phyloP scores from a whole-genome alignment of 2,888 invertebrate genomes.

The Caenorhabditis panamensis region DNA sequence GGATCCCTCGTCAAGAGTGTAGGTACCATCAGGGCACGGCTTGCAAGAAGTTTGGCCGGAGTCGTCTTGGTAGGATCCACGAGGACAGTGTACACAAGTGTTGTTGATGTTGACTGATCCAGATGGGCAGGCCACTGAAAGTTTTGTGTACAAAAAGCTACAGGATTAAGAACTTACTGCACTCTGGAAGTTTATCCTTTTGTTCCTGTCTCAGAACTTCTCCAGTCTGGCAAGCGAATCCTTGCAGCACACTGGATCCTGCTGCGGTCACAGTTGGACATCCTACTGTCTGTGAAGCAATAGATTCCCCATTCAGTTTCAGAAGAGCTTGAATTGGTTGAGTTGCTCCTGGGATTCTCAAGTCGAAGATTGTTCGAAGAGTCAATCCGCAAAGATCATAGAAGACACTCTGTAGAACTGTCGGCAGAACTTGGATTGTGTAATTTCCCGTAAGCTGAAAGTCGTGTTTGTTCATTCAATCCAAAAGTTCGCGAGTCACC shows the following conservation, averaged over 20 bases:
- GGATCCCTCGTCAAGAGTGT: slow-evolving; percentile 89
- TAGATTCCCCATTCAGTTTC: slow-evolving; percentile 72
- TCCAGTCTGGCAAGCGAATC: slow-evolving; percentile 93
- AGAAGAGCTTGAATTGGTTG: slow-evolving; percentile 76
- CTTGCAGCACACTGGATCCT: slow-evolving; percentile 88
- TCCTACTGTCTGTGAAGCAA: slow-evolving; percentile 71
- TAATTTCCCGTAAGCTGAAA: slow-evolving; percentile 87
- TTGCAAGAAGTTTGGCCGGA: slow-evolving; percentile 88
- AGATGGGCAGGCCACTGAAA: slow-evolving; percentile 93
- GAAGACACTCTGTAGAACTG: slow-evolving; percentile 91
- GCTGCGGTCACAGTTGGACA: slow-evolving; percentile 65
- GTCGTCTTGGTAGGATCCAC: slow-evolving; percentile 88
- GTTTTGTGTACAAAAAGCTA: too few relatives aligned
- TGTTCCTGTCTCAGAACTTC: slow-evolving; percentile 95
- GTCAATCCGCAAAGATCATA: slow-evolving; percentile 97
- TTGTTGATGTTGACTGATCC: slow-evolving; percentile 95
- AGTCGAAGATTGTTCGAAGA: slow-evolving; percentile 92
- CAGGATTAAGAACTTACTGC: slow-evolving; percentile 86
- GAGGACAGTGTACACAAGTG: slow-evolving; percentile 90
- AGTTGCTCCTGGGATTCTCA: slow-evolving; percentile 89
- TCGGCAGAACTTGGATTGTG: slow-evolving; percentile 90
- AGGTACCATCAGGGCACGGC: slow-evolving; percentile 94
- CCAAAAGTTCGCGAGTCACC: slow-evolving; percentile 39
- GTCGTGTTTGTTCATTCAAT: neutral
- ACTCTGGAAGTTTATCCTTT: slow-evolving; percentile 88